Evolutionary conservation across 2,797 vertebrate genomes (phyloP).

Genomic region (Poliocrania exsul): DNA sequence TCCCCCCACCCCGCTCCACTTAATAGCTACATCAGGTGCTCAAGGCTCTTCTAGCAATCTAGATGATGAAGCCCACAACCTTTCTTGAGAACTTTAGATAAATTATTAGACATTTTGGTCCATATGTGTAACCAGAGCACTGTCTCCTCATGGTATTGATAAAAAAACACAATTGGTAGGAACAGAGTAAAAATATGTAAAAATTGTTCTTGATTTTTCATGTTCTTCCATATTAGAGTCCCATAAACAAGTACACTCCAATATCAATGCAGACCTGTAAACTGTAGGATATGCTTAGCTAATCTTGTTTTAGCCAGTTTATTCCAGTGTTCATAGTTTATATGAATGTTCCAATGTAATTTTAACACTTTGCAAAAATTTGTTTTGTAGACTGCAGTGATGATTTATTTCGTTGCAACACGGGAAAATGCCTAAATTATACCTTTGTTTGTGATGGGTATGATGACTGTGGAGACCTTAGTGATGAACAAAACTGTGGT

Average conservation of each 20-base stretch:
- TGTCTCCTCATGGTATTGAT: neutral
- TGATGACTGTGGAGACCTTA: slow-evolving; percentile 94
- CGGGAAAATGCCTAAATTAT: slow-evolving; percentile 87
- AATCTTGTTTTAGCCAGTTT: neutral
- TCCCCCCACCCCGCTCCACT: neutral
- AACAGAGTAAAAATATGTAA: neutral
- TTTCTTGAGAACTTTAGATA: neutral
- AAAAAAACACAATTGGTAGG: neutral
- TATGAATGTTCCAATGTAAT: neutral
- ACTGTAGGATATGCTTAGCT: neutral
- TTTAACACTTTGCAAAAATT: neutral
- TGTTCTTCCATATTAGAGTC: neutral
- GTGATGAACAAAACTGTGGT: slow-evolving; percentile 92
- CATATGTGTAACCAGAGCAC: neutral
- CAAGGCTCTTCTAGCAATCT: neutral
- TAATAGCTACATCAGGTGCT: neutral
- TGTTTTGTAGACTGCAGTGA: slow-evolving; percentile 82
- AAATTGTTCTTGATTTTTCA: neutral
- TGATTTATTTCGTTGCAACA: slow-evolving; percentile 83
- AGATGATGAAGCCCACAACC: neutral
- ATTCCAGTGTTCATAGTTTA: neutral
- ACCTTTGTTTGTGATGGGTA: slow-evolving; percentile 90
- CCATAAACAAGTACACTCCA: neutral
- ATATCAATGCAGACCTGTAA: neutral
- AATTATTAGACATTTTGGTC: neutral